Conservation (phyloP, 2,113 vertebrate species). For the Antennarius striatus region DNA sequence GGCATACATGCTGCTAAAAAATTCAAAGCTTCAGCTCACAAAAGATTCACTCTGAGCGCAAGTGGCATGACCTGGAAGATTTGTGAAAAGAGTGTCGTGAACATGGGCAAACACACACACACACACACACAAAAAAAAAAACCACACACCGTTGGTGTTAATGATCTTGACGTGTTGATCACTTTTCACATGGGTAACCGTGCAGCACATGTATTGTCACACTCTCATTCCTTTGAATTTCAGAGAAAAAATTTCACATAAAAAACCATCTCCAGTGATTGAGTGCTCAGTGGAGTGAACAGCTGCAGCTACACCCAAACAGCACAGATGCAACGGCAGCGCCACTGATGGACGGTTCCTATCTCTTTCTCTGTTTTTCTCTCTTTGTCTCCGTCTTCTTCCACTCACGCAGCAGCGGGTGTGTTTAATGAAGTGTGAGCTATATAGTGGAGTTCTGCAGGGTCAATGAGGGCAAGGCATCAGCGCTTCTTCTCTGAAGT, state of each 20-base stretch:
- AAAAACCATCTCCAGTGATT: constrained; percentile 55
- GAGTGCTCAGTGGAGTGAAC: constrained; percentile 64
- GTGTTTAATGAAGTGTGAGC: constrained; percentile 57
- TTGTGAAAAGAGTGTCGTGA: constrained; percentile 37
- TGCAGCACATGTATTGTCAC: constrained; percentile 47
- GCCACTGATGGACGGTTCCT: constrained; percentile 56
- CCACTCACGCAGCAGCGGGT: constrained; percentile 12
- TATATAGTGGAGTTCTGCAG: constrained; percentile 41
- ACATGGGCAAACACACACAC: not conserved
- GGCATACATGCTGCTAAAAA: constrained; percentile 74
- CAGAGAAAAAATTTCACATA: constrained; percentile 46
- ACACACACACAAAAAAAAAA: constrained; percentile 1
- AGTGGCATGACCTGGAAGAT: constrained; percentile 58
- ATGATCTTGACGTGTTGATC: constrained; percentile 57
- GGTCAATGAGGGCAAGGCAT: constrained; percentile 55
- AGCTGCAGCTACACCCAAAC: constrained; percentile 38
- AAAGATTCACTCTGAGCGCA: constrained; percentile 59
- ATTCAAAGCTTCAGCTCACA: constrained; percentile 74
- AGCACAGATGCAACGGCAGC: constrained; percentile 47
- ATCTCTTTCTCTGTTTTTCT: constrained; percentile 34
- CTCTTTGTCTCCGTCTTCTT: constrained; percentile 6
- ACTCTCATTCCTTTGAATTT: constrained; percentile 16
- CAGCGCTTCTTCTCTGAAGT: constrained; percentile 53
- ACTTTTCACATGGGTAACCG: constrained; percentile 54
- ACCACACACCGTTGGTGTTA: constrained; percentile 41